Conservation (phyloP, 2,888 invertebrate genomes). For the Urechis unicinctus region DNA sequence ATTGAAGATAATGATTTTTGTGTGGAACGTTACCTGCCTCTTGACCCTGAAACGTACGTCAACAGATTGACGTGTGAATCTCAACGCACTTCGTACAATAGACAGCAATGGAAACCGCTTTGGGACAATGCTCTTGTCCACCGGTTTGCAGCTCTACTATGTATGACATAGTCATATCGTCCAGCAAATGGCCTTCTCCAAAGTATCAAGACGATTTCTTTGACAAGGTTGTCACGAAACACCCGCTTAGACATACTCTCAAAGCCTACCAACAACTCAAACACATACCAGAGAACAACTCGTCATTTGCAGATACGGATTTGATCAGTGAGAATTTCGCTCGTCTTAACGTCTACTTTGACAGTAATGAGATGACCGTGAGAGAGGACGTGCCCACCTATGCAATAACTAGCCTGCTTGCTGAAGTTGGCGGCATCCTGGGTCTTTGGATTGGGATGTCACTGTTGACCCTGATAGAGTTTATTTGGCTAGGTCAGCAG, state of each 20-base stretch:
- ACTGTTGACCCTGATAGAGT: background rate
- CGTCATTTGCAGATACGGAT: background rate
- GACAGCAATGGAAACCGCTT: background rate
- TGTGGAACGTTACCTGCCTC: background rate
- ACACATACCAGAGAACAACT: no score
- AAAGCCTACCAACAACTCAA: background rate
- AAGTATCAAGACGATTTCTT: background rate
- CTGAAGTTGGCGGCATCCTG: background rate
- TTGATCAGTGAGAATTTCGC: background rate
- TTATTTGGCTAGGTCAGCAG: no score
- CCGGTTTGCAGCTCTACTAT: background rate
- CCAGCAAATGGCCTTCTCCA: background rate
- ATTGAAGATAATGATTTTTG: background rate
- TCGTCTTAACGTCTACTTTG: background rate
- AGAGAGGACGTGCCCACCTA: background rate
- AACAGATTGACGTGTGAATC: background rate
- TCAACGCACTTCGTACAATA: background rate
- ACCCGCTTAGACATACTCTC: background rate
- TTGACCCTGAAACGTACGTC: background rate
- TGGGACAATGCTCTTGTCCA: background rate
- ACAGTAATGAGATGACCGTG: background rate
- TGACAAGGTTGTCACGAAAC: background rate
- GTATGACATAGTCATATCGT: background rate
- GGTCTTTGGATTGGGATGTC: background rate
- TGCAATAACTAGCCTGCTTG: background rate